These are phyloP conservation scores for Zaprionus bogoriensis DNA, from an alignment of 2,888 invertebrate genomes.

Conservation along the genomic window DNA sequence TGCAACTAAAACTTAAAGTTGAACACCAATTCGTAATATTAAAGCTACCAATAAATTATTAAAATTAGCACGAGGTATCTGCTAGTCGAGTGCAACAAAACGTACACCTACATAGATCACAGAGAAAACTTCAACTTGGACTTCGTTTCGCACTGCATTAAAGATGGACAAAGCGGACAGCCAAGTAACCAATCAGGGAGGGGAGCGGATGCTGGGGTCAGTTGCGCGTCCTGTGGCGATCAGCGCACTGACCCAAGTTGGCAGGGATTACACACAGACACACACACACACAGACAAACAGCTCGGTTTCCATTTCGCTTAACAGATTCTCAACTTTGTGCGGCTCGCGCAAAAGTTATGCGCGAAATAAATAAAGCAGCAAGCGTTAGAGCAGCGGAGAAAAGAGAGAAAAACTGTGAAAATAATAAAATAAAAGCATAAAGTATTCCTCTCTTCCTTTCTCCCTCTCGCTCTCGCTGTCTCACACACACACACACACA, in stretches of 20 bases:
- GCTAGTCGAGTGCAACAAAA: neutral
- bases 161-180: slow-evolving; percentile 13
- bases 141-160: neutral
- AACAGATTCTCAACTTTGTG: slow-evolving; percentile 39
- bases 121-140: neutral
- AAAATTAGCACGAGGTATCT: neutral
- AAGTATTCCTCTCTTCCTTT: neutral
- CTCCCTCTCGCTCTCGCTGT: neutral
- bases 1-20: too few species aligned
- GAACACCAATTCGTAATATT: too few species aligned
- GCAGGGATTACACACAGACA: neutral
- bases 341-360: slow-evolving; percentile 28
- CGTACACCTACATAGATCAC: too few species aligned
- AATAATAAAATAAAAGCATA: slow-evolving; percentile 6
- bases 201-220: neutral
- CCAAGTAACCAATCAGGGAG: slow-evolving; percentile 2
- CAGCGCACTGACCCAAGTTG: slow-evolving; percentile 8
- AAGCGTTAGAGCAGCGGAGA: neutral
- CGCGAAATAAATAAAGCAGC: slow-evolving; percentile 16
- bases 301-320: slow-evolving; percentile 37
- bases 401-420: neutral
- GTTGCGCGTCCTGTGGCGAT: neutral
- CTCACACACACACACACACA: too few species aligned
- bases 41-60: neutral
- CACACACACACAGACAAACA: neutral